phyloP scores from a whole-genome alignment of 2,113 vertebrate species.

The Desmodus rotundus region DNA sequence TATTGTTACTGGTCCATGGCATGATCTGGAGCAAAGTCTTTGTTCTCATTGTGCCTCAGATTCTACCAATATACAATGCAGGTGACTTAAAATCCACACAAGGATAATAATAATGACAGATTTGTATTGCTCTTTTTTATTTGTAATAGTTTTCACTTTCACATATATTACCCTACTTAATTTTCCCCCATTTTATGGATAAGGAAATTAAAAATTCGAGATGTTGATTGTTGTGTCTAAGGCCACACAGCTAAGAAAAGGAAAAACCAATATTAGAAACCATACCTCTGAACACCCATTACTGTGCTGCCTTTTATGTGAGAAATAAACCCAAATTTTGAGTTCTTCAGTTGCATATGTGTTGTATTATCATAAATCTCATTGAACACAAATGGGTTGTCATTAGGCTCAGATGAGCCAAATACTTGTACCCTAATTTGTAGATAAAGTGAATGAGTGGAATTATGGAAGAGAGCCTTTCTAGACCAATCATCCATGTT shows the following conservation, averaged over 20 bases:
- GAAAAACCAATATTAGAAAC: not conserved
- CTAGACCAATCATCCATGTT: not conserved
- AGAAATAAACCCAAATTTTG: slow-evolving; percentile 1
- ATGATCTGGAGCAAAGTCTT: not conserved
- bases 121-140: not conserved
- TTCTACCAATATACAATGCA: not conserved
- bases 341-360: not conserved
- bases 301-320: not conserved
- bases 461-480: not conserved
- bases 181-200: slow-evolving; percentile 2
- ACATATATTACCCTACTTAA: not conserved
- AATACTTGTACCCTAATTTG: slow-evolving; percentile 15
- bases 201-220: slow-evolving; percentile 13
- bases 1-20: not conserved
- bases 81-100: not conserved
- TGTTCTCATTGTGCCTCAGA: not conserved
- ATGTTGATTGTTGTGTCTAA: not conserved
- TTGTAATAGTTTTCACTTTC: slow-evolving; percentile 9
- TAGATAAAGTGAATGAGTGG: not conserved
- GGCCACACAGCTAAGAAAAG: slow-evolving; percentile 4
- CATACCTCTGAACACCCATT: not conserved
- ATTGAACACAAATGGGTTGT: slow-evolving; percentile 10
- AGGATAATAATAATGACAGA: not conserved
- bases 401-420: not conserved
- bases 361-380: not conserved